Evolutionary conservation across 2,797 vertebrate species (phyloP), one percentile per base, ranked within the genome.

Genomic region (Myotis vivesi): DNA sequence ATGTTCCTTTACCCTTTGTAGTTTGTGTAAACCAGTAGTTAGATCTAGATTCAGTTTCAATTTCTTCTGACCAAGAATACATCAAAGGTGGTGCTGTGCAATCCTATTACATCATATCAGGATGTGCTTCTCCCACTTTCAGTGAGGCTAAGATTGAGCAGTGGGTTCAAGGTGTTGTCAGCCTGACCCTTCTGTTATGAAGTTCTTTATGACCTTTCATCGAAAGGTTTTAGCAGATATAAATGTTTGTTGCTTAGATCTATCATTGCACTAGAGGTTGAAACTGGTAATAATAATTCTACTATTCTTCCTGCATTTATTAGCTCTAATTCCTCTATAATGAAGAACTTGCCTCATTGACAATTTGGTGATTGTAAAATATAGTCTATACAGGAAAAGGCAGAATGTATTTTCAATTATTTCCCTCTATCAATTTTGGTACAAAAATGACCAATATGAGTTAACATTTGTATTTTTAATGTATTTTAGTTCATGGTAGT

Each of bases 351-450:
- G 23, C 55, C 28, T 76, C 64, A 62, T 7, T 19, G 55, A 82
- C n/a, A 46, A 46, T 51, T 93, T 81, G 53, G 75, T 91, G 59
- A 79, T 51, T 94, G 19, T 77, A 53, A 95, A 82, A 92, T 73
- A 66, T 0, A 93, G 64, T 25, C 49, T 91, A 19, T 7, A 85
- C 7, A 62, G 36, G 16, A 83, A 80, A 75, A 83, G 25, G 73
- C 5, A 89, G 2, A 90, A 75, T 62, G 73, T 81, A 46, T 11
- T 44, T 82, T 89, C 84, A 46, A 82, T 85, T 85, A 41, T 55
- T 57, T 62, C 13, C 49, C 46, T 62, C 51, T 82, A 64, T 76
- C 38, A 62, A 79, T 75, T 94, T 84, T 89, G 38, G 33, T 84
- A 13, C 46, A 89, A 87, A 83, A 28, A 53, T 92, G 59, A 53